Conservation (phyloP, 2,113 vertebrate species). For the Microtus montanus region DNA sequence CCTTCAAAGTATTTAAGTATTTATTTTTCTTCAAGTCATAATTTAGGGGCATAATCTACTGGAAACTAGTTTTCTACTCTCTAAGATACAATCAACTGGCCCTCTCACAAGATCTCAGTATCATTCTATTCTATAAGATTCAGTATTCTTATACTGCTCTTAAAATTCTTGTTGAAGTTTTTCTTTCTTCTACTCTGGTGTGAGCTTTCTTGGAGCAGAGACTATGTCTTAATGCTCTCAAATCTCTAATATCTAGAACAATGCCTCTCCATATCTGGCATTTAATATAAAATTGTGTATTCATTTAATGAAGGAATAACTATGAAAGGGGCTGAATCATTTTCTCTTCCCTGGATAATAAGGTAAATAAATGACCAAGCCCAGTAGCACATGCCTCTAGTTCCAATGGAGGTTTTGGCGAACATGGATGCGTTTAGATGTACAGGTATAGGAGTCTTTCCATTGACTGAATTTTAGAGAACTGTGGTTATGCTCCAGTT, state of each 20-base stretch:
- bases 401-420: slow-evolving; percentile 13
- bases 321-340: background rate
- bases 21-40: background rate
- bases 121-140: background rate
- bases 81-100: background rate
- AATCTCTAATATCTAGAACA: background rate
- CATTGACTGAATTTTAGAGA: background rate
- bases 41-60: background rate
- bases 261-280: background rate
- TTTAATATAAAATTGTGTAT: slow-evolving; percentile 11
- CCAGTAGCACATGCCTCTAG: background rate
- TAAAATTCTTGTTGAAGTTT: background rate
- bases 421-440: background rate
- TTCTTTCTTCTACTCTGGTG: background rate
- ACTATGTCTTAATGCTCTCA: background rate
- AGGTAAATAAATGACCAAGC: background rate
- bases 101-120: background rate
- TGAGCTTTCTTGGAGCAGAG: background rate
- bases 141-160: background rate
- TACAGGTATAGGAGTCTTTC: background rate
- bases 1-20: background rate
- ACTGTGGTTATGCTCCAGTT: background rate
- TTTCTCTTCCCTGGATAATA: background rate
- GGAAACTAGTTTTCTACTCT: background rate
- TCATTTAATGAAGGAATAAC: slow-evolving; percentile 15